Conservation (phyloP, 1,140 invertebrate species). For the Lerema accius region DNA sequence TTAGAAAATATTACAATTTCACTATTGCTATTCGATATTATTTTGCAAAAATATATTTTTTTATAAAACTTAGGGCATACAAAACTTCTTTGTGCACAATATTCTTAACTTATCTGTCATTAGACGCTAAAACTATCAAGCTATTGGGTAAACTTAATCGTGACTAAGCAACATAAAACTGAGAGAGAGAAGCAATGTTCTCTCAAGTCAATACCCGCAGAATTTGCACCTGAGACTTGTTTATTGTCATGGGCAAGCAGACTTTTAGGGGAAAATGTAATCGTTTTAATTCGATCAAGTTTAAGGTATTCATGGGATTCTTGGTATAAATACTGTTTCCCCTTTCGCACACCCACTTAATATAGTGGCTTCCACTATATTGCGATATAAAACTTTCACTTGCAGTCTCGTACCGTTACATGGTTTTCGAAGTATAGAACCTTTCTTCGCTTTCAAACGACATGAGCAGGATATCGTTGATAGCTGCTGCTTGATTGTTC, state of each 20-base stretch:
- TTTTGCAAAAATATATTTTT: no score
- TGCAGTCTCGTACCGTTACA: no score
- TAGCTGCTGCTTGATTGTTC: slow-evolving; percentile 44
- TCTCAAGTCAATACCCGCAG: slow-evolving; percentile 20
- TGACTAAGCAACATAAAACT: slow-evolving; percentile 23
- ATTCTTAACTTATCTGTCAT: slow-evolving; percentile 24
- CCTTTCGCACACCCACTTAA: no score
- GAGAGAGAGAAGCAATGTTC: slow-evolving; percentile 24
- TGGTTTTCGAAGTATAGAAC: slow-evolving; percentile 40
- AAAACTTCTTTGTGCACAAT: slow-evolving; percentile 17
- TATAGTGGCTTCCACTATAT: slow-evolving; percentile 50
- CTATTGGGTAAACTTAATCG: slow-evolving; percentile 24
- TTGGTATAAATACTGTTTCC: no score
- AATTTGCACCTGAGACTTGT: slow-evolving; percentile 31
- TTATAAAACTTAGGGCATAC: slow-evolving; percentile 13
- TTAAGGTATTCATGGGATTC: no score
- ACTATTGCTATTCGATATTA: no score
- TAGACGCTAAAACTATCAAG: slow-evolving; percentile 33
- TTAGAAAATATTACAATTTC: no score
- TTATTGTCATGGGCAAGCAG: slow-evolving; percentile 25
- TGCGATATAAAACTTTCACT: slow-evolving; percentile 27
- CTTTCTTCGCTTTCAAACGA: slow-evolving; percentile 38
- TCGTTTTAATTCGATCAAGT: slow-evolving; percentile 1
- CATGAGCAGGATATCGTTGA: slow-evolving; percentile 32
- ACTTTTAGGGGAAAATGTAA: slow-evolving; percentile 26